Evolutionary conservation across 2,888 invertebrate genomes (phyloP).

Genomic region (Apotomis capreana): DNA sequence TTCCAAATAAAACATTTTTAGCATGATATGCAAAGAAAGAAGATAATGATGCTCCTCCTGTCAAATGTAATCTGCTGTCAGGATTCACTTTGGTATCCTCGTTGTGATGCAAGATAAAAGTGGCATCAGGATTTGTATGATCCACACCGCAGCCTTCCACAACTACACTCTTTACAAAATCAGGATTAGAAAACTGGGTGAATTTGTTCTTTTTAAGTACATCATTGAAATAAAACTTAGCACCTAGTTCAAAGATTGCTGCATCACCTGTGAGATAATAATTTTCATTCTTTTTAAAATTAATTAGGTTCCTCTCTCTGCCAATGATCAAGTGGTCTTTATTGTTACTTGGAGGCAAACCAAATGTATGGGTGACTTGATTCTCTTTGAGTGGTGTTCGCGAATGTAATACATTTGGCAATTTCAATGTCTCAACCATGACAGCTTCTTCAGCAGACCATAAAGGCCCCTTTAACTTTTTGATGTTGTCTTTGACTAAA

Average conservation of each 20-base stretch:
- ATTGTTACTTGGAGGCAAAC: conserved; percentile 57
- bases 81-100: conserved; percentile 79
- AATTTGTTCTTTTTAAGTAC: conserved; percentile 77
- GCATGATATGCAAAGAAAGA: conserved; percentile 90
- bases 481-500: conserved; percentile 85
- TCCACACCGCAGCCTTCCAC: conserved; percentile 88
- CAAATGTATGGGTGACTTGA: conserved; percentile 60
- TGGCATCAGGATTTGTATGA: conserved; percentile 79
- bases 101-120: conserved; percentile 84
- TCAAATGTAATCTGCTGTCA: conserved; percentile 87
- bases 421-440: conserved; percentile 83
- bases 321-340: conserved; percentile 84
- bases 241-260: conserved; percentile 87
- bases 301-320: conserved; percentile 75
- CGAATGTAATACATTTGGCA: conserved; percentile 88
- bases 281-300: conserved; percentile 83
- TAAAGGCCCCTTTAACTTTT: conserved; percentile 83
- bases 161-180: conserved; percentile 89
- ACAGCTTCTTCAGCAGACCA: conserved; percentile 90
- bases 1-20: conserved; percentile 85
- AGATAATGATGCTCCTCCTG: conserved; percentile 88
- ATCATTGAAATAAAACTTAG: conserved; percentile 79
- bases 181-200: conserved; percentile 88
- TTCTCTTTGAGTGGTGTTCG: conserved; percentile 81
- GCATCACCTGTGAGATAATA: conserved; percentile 87